Evolutionary conservation across 2,888 invertebrate genomes (phyloP), one percentile per base, ranked within the genome.

Genomic region (Parascotia fuliginaria): DNA sequence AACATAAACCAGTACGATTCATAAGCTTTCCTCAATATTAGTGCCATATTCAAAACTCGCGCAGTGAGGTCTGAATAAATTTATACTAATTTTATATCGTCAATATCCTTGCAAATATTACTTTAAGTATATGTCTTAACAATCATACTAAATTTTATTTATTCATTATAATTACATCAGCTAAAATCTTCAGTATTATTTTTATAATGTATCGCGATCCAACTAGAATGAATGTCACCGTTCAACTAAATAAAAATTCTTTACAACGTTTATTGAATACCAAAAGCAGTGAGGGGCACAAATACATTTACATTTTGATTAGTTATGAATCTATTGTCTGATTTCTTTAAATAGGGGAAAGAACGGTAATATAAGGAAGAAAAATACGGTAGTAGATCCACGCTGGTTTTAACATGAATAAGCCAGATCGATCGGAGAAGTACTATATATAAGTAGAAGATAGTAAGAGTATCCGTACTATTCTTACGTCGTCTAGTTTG

Each of bases 1-100:
- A 89, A 89, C 0, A 91, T 0, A 5, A 70, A 53, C 11, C 73
- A 48, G 40, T 90, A 93, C 24, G 72, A 80, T 2, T 78, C 42
- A 71, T 79, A 81, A 0, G 74, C 40, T 47, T 78, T 81, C 42
- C 64, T 72, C 11, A 92, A 55, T 31, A 93, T 60, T 1, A 73
- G 67, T 3, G 89, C 83, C 91, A 92, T 93, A 56, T 71, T 66
- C 16, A 9, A 38, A 16, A 31, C 5, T 16, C 11, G 37, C 29
- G 2, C 2, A 16, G 1, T 12, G 2, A 19, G 3, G 19, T 19
- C 19, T 19, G 3, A 19, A 19, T 19, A n/a, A n/a, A n/a, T n/a
- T n/a, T 22, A 39, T 9, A 9, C 29, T 11, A n/a, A 29, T 29
- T 12, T 12, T 29, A 2, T 12, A 0, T 11, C 5, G 42, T 33